phyloP scores from a whole-genome alignment of 2,113 vertebrate species.

The Aspiorhynchus laticeps region DNA sequence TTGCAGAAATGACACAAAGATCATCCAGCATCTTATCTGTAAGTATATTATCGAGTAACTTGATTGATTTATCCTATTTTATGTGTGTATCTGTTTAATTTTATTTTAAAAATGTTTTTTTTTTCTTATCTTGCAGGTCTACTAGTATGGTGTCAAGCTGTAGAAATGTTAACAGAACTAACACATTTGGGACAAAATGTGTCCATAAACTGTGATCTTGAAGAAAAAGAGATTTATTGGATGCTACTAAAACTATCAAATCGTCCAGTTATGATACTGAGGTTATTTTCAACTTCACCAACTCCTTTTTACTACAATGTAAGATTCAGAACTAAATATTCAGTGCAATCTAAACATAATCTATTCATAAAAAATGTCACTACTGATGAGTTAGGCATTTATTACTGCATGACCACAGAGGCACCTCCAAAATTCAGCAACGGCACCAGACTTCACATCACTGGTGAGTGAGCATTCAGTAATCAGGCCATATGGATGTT shows the following conservation, averaged over 20 bases:
- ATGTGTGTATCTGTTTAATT: too few relatives aligned
- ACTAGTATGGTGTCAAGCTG: not conserved
- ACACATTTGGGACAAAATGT: not conserved
- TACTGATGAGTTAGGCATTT: slow-evolving; percentile 33
- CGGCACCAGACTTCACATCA: not conserved
- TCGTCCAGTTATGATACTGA: not conserved
- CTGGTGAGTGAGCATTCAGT: not conserved
- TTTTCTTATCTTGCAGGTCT: not conserved
- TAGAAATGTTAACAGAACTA: not conserved
- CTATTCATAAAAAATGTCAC: slow-evolving; percentile 38
- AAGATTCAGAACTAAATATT: not conserved
- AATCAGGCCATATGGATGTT: not conserved
- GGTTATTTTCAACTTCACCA: slow-evolving; percentile 9
- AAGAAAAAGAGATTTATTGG: slow-evolving; percentile 5
- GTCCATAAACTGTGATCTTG: not conserved
- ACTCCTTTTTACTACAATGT: not conserved
- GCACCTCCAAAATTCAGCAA: slow-evolving; percentile 12
- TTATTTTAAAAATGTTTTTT: too few relatives aligned
- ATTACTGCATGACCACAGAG: slow-evolving; percentile 20
- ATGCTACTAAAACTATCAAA: not conserved
- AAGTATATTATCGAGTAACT: not conserved
- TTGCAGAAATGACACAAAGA: not conserved
- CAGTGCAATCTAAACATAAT: not conserved
- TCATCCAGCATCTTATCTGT: slow-evolving; percentile 2
- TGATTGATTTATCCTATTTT: not conserved